Conservation (phyloP, 2,797 vertebrate species). For the Mormyrops boulengeri region DNA sequence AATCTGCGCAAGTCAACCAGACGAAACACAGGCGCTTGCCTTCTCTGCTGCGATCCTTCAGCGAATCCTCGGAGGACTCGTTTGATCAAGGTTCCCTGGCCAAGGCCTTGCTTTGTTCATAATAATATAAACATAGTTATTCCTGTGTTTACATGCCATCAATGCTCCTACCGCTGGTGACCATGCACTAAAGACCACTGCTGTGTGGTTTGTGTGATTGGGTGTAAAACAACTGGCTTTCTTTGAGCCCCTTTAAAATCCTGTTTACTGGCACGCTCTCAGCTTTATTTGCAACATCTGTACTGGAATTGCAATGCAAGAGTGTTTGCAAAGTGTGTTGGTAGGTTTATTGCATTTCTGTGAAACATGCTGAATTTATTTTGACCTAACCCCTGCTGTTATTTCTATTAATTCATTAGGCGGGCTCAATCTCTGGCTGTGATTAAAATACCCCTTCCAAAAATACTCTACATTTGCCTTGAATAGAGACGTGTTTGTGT, state of each 20-base stretch:
- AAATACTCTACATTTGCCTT: background rate
- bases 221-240: constrained; percentile 61
- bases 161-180: constrained; percentile 13
- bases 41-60: constrained; percentile 70
- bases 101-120: constrained; percentile 12
- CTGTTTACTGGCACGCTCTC: constrained; percentile 44
- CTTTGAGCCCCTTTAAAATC: constrained; percentile 50
- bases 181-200: constrained; percentile 25
- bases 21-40: constrained; percentile 89
- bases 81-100: constrained; percentile 96
- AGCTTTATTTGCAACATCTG: constrained; percentile 58
- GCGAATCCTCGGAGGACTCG: constrained; percentile 83
- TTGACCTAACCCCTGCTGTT: constrained; percentile 74
- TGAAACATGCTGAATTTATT: constrained; percentile 89
- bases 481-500: background rate
- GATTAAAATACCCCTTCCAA: constrained; percentile 82
- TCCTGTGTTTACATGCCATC: constrained; percentile 15
- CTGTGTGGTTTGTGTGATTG: constrained; percentile 63
- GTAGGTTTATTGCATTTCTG: constrained; percentile 83
- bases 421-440: constrained; percentile 67
- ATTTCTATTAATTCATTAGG: constrained; percentile 64
- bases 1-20: constrained; percentile 66
- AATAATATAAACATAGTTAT: constrained; percentile 13
- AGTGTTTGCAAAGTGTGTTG: constrained; percentile 74
- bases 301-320: constrained; percentile 76